Evolutionary conservation across 2,888 invertebrate genomes (phyloP), one percentile per base, ranked within the genome.

Genomic region (Panzeria rudis): DNA sequence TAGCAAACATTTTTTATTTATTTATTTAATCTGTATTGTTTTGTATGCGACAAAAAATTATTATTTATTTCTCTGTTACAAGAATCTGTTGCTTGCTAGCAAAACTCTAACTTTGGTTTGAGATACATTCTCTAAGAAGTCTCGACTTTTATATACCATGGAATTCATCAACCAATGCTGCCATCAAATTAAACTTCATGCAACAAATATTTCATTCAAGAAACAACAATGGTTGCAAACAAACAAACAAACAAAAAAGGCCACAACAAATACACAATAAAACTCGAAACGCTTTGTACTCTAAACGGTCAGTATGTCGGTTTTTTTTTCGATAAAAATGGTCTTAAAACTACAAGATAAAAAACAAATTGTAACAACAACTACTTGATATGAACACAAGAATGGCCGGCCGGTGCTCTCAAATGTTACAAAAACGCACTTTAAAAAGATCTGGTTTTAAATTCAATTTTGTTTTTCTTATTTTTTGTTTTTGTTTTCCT

Each of bases 81-180:
- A 64, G 52, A 71, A 77, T 61, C 35, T 25, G 85, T 78, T 90
- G 92, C 89, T 90, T 89, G 89, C 92, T 90, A 89, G 88, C 90
- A 89, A 90, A 90, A 91, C 90, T 90, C 90, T 91, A 89, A 88
- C 89, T 92, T 88, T 89, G 89, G 84, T 92, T 91, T 92, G 92
- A 92, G 91, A 91, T 91, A 89, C 88, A 89, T 89, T 89, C 88
- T 87, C 87, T 87, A 87, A 89, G 87, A 87, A 88, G 88, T 89
- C 88, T 90, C 89, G 88, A 91, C 91, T 92, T 92, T 92, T 92
- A 92, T 92, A 92, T 87, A 86, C 87, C 56, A 38, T 64, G 78
- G 78, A 85, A 85, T 85, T 64, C 72, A 68, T 54, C 75, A 73
- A 20, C 59, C 44, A 78, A 41, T 66, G 52, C 68, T 69, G 78